Evolutionary conservation across 2,888 invertebrate genomes (phyloP).

Genomic region (Epiblema foenella): DNA sequence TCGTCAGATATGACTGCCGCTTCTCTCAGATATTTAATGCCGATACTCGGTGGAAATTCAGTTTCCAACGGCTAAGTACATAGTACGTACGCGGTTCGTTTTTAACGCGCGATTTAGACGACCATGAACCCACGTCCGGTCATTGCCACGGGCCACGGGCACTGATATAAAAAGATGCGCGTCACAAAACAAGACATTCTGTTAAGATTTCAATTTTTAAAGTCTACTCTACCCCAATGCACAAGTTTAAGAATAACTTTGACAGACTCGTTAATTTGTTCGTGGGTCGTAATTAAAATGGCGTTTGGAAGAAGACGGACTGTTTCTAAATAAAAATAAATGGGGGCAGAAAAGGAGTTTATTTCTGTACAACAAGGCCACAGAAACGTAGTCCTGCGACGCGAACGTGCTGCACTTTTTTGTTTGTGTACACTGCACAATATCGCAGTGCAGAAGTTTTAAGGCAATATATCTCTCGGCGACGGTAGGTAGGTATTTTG

Average conservation of each 20-base stretch:
- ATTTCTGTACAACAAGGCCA: constrained; percentile 51
- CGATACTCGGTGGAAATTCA: constrained; percentile 33
- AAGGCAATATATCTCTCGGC: constrained; percentile 34
- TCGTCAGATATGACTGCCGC: constrained; percentile 48
- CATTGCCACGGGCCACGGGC: constrained; percentile 82
- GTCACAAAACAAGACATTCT: constrained; percentile 64
- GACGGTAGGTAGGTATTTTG: constrained; percentile 30
- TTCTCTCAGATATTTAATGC: constrained; percentile 18
- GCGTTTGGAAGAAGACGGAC: constrained; percentile 31
- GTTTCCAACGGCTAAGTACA: constrained; percentile 47
- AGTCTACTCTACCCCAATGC: constrained; percentile 34
- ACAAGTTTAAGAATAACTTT: constrained; percentile 46
- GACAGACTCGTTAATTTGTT: constrained; percentile 47
- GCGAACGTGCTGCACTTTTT: constrained; percentile 45
- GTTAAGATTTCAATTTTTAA: constrained; percentile 45
- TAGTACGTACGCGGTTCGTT: constrained; percentile 42
- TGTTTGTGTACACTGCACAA: constrained; percentile 35
- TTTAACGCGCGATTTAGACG: constrained; percentile 69
- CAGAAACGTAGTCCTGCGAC: constrained; percentile 32
- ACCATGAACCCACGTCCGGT: constrained; percentile 79
- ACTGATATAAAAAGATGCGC: constrained; percentile 75
- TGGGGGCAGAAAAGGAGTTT: constrained; percentile 47
- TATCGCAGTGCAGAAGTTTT: constrained; percentile 41
- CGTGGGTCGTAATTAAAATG: constrained; percentile 38
- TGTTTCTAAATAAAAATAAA: constrained; percentile 50